A percentile compares a stretch with the other conserved stretches of the same genome.
Evolutionary conservation across 2,888 invertebrate genomes (phyloP).

Genomic region (Abscondita cerata): DNA sequence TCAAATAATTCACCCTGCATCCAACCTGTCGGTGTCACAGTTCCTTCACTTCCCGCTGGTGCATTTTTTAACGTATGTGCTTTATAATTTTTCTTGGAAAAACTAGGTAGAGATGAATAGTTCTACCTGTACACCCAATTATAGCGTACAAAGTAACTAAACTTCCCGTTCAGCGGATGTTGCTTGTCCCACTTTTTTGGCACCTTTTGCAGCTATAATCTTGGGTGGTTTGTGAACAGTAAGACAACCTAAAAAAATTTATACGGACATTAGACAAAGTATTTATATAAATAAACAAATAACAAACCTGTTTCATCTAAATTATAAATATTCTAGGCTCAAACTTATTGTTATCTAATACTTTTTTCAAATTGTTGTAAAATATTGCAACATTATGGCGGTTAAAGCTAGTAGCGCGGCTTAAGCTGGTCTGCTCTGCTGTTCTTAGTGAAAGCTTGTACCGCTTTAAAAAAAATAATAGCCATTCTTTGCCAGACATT

Average conservation of each 20-base stretch:
- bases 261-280: not conserved
- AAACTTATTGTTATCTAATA: not conserved
- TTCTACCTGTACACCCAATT: conserved; percentile 8
- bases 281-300: not conserved
- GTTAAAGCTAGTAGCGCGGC: conserved; percentile 35
- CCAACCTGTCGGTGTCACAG: not conserved
- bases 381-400: too few relatives aligned
- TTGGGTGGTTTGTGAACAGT: conserved; percentile 31
- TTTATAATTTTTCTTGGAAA: not conserved
- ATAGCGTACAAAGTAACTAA: conserved; percentile 25
- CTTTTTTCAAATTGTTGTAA: not conserved
- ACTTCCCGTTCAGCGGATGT: conserved; percentile 24
- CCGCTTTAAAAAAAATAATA: conserved; percentile 15
- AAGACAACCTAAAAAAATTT: not conserved
- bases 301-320: conserved; percentile 19
- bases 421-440: conserved; percentile 29
- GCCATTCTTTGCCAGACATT: conserved; percentile 29
- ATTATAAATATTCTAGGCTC: conserved; percentile 22
- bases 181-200: conserved; percentile 19
- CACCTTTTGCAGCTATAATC: conserved; percentile 18
- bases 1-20: not conserved
- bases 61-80: too few relatives aligned
- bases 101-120: not conserved
- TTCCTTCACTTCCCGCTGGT: too few relatives aligned
- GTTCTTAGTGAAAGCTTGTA: conserved; percentile 20